Base-by-base conservation (phyloP, 2,888 invertebrate species). In the Tetragonisca angustula region DNA sequence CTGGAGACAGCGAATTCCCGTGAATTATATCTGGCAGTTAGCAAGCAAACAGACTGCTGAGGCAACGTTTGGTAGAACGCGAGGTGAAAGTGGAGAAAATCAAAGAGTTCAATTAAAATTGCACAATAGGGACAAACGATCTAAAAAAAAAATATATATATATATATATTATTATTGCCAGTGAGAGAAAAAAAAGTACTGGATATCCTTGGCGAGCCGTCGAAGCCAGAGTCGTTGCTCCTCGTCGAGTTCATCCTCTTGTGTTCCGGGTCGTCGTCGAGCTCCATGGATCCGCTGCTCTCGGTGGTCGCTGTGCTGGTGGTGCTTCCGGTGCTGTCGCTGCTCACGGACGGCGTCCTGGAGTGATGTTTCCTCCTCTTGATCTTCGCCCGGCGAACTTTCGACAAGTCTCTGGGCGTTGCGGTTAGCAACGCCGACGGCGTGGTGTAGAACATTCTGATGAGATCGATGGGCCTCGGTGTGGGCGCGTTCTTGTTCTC, bases 141-240 rank as follows among this genome's bases (percentile, higher is more conserved):
- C 56, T 11, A 68, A 62, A 83, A 82, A 82, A 73, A 84, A 75
- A 43, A 13, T 32, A 43, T 32, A 32, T 32, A 32, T 32, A 32
- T 32, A 36, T 0, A 9, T 4, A 32, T 27, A 27, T 32, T 43
- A 43, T 43, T 9, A 9, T 43, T 43, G 43, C 43, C 43, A 43
- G 9, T 43, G 43, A 43, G 9, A 9, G 9, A 36, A 43, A 62
- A 54, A 68, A 89, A 89, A 91, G 91, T 94, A 94, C 94, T 94
- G 88, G 93, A 94, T 81, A 94, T 92, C 90, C 94, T 93, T 79
- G 94, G 94, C 77, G 94, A 94, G 81, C 94, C 94, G 82, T 97
- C 97, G 94, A 98, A 97, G 88, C 98, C 97, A 81, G 98, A 98
- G 95, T 98, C 98, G 94, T 97, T 97, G 91, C 97, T 97, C 91